Conservation (phyloP, 1,140 invertebrate genomes). For the Helicoverpa zea region DNA sequence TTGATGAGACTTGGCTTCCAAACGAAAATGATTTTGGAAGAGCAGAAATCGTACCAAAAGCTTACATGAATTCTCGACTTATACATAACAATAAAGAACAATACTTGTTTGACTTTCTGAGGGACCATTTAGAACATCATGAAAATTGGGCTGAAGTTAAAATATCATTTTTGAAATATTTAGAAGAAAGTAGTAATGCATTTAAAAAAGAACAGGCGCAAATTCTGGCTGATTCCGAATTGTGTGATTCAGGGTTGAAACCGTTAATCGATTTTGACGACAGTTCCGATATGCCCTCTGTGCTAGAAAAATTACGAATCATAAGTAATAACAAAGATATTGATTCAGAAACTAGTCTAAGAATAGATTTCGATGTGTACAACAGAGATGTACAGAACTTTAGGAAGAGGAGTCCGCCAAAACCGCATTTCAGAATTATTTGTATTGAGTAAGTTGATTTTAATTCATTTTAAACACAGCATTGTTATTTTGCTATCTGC, state of each 20-base stretch:
- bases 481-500: neutral
- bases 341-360: slow-evolving; percentile 59
- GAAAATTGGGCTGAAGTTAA: slow-evolving; percentile 75
- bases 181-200: slow-evolving; percentile 67
- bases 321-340: slow-evolving; percentile 63
- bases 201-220: slow-evolving; percentile 51
- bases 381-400: slow-evolving; percentile 80
- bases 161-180: slow-evolving; percentile 71
- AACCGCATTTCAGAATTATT: slow-evolving; percentile 78
- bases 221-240: slow-evolving; percentile 24
- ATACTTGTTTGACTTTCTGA: slow-evolving; percentile 71
- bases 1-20: slow-evolving; percentile 72
- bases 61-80: slow-evolving; percentile 44
- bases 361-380: slow-evolving; percentile 81
- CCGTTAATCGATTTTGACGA: slow-evolving; percentile 74
- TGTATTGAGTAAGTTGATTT: slow-evolving; percentile 76
- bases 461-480: neutral
- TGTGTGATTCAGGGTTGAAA: slow-evolving; percentile 55
- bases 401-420: slow-evolving; percentile 73
- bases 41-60: slow-evolving; percentile 65
- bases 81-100: slow-evolving; percentile 62
- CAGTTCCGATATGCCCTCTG: slow-evolving; percentile 66
- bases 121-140: slow-evolving; percentile 61
- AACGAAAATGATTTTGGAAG: slow-evolving; percentile 72
- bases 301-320: slow-evolving; percentile 77